A percentile compares a stretch with the other conserved stretches of the same genome.
These are phyloP conservation scores for Drosophila lutescens DNA, from an alignment of 2,888 invertebrate genomes.

Conservation along the genomic window DNA sequence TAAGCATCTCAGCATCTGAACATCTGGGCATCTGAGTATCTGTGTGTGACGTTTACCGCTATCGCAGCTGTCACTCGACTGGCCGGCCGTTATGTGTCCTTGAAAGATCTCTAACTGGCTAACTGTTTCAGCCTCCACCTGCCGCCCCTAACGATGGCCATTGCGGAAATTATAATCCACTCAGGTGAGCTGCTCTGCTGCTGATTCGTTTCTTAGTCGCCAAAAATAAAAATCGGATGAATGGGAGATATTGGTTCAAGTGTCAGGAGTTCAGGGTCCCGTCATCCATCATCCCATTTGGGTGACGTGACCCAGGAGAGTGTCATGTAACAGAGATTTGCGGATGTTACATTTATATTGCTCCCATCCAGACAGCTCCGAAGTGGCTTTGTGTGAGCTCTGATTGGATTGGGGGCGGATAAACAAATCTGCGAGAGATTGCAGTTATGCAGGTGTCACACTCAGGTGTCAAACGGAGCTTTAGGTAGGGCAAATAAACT, in stretches of 20 bases:
- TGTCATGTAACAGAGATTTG: conserved; percentile 46
- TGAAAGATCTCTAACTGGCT: conserved; percentile 62
- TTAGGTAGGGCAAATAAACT: conserved; percentile 1
- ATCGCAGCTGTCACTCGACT: conserved; percentile 60
- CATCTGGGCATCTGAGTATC: conserved; percentile 38
- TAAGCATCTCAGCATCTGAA: conserved; percentile 23
- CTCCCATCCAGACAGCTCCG: conserved; percentile 38
- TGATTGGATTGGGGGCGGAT: conserved; percentile 31
- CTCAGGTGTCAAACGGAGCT: neutral
- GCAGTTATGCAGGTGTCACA: conserved; percentile 22
- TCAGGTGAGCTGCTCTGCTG: conserved; percentile 3
- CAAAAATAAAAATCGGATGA: neutral
- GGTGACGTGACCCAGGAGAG: conserved; percentile 27
- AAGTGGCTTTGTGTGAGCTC: conserved; percentile 26
- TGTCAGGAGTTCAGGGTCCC: conserved; percentile 18
- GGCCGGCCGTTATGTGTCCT: conserved; percentile 68
- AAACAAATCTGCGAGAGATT: conserved; percentile 19
- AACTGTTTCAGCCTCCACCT: conserved; percentile 60
- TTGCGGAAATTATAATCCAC: conserved; percentile 42
- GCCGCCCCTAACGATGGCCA: conserved; percentile 15
- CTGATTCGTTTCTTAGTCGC: neutral
- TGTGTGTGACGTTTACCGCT: conserved; percentile 57
- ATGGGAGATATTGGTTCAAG: conserved; percentile 16
- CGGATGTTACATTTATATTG: conserved; percentile 51
- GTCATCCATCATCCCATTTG: conserved; percentile 31